Conservation (phyloP, 2,113 vertebrate species). For the Blennius ocellaris region DNA sequence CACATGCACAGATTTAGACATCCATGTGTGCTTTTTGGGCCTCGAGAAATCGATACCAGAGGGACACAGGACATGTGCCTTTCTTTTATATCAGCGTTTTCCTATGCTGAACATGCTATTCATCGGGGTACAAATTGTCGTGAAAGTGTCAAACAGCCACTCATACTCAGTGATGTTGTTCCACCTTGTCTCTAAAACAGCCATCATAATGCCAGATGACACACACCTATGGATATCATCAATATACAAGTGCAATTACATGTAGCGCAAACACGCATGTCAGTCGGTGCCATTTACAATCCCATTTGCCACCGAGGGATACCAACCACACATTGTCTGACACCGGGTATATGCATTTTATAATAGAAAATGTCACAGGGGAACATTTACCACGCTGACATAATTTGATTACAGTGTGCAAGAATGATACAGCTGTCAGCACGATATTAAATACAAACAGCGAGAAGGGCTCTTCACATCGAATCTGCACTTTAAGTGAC, state of each 20-base stretch:
- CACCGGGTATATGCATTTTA: conserved; percentile 72
- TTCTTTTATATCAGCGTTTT: neutral
- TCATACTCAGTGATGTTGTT: conserved; percentile 16
- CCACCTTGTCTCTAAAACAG: conserved; percentile 32
- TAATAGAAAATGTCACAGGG: conserved; percentile 81
- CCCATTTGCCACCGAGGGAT: conserved; percentile 70
- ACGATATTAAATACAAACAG: conserved; percentile 74
- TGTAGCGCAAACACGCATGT: conserved; percentile 48
- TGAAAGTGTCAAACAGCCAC: conserved; percentile 33
- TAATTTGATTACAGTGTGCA: conserved; percentile 79
- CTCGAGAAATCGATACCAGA: neutral
- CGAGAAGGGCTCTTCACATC: conserved; percentile 60
- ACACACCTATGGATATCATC: conserved; percentile 68
- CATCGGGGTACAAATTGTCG: neutral
- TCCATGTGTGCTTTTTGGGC: neutral
- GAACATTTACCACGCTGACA: conserved; percentile 75
- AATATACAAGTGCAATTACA: conserved; percentile 66
- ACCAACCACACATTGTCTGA: conserved; percentile 73
- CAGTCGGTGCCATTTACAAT: conserved; percentile 73
- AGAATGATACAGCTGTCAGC: conserved; percentile 78
- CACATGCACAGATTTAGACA: no score
- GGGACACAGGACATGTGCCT: neutral
- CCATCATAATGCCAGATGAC: conserved; percentile 60
- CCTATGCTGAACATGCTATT: neutral
- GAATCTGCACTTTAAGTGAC: conserved; percentile 77